Conservation (phyloP, 1,140 invertebrate species). For the Samia ricini region DNA sequence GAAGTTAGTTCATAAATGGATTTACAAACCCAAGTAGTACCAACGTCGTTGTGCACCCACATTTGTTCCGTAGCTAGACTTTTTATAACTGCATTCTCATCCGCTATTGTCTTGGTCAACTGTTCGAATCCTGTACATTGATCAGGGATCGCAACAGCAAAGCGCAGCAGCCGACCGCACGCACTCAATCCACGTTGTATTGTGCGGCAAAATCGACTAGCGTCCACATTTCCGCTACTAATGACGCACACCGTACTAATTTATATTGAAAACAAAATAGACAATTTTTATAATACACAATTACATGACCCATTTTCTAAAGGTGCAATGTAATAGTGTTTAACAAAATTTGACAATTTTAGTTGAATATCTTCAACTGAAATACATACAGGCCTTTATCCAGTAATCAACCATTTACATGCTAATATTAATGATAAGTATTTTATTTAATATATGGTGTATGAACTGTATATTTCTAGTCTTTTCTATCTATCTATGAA, state of each 20-base stretch:
- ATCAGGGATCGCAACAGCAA: constrained; percentile 54
- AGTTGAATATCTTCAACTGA: too few species aligned
- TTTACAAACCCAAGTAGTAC: constrained; percentile 51
- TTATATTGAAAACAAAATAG: constrained; percentile 5
- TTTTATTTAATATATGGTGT: too few species aligned
- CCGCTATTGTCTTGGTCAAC: constrained; percentile 49
- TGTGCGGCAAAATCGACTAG: constrained; percentile 42
- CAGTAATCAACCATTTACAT: too few species aligned
- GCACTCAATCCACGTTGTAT: constrained; percentile 61
- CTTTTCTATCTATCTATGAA: too few species aligned
- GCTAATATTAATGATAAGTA: too few species aligned
- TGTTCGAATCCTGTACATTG: constrained; percentile 44
- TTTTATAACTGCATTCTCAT: constrained; percentile 54
- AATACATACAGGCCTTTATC: too few species aligned
- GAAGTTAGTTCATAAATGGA: neutral
- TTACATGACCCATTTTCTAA: too few species aligned
- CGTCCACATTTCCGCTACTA: constrained; percentile 61
- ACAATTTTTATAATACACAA: constrained; percentile 4
- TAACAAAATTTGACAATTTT: too few species aligned
- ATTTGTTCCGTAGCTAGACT: constrained; percentile 64
- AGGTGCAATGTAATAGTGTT: too few species aligned
- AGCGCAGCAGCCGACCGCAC: constrained; percentile 47
- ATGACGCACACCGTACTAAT: constrained; percentile 58
- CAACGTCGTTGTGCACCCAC: constrained; percentile 60
- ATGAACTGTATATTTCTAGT: too few species aligned